Base-by-base conservation (phyloP, 2,888 invertebrate species). In the Synanthedon vespiformis region DNA sequence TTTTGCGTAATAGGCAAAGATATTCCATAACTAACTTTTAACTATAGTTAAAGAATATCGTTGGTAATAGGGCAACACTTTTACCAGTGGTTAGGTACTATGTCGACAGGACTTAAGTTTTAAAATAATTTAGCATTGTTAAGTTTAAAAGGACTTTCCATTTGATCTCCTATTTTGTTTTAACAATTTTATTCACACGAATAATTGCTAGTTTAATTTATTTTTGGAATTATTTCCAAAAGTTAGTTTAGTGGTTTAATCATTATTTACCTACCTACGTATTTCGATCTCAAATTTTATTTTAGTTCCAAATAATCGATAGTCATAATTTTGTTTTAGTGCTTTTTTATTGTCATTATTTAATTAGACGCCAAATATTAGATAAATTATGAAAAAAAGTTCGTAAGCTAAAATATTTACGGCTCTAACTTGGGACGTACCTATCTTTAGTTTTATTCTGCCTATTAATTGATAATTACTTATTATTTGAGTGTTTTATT, bases 301-400 rank as follows among this genome's bases (percentile, higher is more conserved):
- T 77, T 80, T 72, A 86, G 77, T 85, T 82, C 84, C 83, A 86
- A 86, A 84, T 80, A 78, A 73, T 70, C 72, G 71, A 74, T 84
- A 86, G 86, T 87, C 83, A 81, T 77, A 72, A 65, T 67, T 61
- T 67, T 69, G 68, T 49, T 67, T 63, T 65, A 57, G 62, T 65
- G 61, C 57, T 61, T 68, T 72, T 70, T 61, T 65, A 66, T 74
- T 67, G 50, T 65, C 63, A 66, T 65, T 70, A 65, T 74, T 77
- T 62, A 63, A 75, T 76, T 77, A 77, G 74, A 79, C 70, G 67
- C 86, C 85, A 86, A 87, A 86, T 83, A 87, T 85, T 85, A 86
- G 81, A 76, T 77, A 77, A 79, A 72, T 75, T 34, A 34, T 70
- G 62, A 8, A 34, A 34, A 58, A 64, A 64, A 65, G 65, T 55